phyloP scores from a whole-genome alignment of 92 coral and sea anemone species.

The Phymanthus crucifer region DNA sequence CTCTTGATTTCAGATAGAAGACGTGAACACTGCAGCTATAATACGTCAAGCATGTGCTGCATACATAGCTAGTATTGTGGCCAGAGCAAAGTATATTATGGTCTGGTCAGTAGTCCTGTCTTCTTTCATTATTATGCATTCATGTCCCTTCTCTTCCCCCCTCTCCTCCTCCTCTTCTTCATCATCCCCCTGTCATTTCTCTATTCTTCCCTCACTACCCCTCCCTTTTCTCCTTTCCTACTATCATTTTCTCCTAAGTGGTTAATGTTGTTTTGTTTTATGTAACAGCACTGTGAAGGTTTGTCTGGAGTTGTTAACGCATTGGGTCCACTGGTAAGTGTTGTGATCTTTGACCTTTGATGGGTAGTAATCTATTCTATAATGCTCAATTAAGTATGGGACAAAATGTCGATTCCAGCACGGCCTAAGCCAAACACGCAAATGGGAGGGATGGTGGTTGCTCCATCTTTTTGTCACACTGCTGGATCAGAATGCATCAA shows the following conservation, averaged over 20 bases:
- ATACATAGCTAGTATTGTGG: slow-evolving; percentile 80
- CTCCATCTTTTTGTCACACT: no score
- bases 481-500: no score
- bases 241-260: no score
- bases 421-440: no score
- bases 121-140: neutral
- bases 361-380: no score
- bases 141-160: neutral
- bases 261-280: no score
- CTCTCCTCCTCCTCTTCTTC: neutral
- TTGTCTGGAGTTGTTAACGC: slow-evolving; percentile 74
- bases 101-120: slow-evolving; percentile 48
- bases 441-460: no score
- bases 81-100: slow-evolving; percentile 81
- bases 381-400: no score
- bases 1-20: slow-evolving; percentile 57
- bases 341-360: neutral
- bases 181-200: no score
- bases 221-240: neutral
- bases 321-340: slow-evolving; percentile 93
- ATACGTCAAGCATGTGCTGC: slow-evolving; percentile 85
- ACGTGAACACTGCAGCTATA: slow-evolving; percentile 74
- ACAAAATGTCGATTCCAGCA: no score
- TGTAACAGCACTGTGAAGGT: slow-evolving; percentile 70
- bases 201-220: no score